Conservation (phyloP, 1,140 invertebrate genomes). For the Penaeus chinensis region DNA sequence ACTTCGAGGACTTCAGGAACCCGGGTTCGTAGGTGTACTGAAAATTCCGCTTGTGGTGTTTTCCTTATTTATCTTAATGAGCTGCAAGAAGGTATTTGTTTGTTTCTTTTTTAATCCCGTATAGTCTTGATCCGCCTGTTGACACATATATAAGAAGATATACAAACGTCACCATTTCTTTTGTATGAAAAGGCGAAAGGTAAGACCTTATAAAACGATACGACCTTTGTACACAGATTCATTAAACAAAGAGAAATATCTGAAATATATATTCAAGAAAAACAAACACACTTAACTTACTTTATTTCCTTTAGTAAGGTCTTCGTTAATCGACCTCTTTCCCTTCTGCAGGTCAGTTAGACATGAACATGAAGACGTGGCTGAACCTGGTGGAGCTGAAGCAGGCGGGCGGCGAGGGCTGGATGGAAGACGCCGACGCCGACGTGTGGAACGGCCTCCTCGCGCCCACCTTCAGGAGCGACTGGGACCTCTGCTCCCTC, state of each 20-base stretch:
- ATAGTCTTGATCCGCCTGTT: too few relatives aligned
- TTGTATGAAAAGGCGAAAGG: too few relatives aligned
- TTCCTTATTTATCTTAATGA: neutral
- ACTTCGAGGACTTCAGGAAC: conserved; percentile 64
- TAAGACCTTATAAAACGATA: too few relatives aligned
- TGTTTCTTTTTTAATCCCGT: too few relatives aligned
- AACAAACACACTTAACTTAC: neutral
- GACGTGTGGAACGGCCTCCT: conserved; percentile 60
- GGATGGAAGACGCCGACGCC: conserved; percentile 56
- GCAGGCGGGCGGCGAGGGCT: conserved; percentile 44
- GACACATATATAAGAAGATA: too few relatives aligned
- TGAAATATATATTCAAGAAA: neutral
- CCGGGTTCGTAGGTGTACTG: conserved; percentile 44
- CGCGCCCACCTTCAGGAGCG: conserved; percentile 46
- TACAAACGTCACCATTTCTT: too few relatives aligned
- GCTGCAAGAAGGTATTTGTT: neutral
- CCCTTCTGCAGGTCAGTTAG: conserved; percentile 15
- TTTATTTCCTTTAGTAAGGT: neutral
- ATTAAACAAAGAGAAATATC: too few relatives aligned
- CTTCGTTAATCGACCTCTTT: neutral
- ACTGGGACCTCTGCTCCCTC: conserved; percentile 57
- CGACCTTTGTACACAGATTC: too few relatives aligned
- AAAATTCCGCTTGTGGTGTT: neutral
- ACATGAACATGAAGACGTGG: conserved; percentile 63
- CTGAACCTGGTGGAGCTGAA: conserved; percentile 54